phyloP scores from a whole-genome alignment of 2,797 vertebrate species.

The Cuculus canorus region DNA sequence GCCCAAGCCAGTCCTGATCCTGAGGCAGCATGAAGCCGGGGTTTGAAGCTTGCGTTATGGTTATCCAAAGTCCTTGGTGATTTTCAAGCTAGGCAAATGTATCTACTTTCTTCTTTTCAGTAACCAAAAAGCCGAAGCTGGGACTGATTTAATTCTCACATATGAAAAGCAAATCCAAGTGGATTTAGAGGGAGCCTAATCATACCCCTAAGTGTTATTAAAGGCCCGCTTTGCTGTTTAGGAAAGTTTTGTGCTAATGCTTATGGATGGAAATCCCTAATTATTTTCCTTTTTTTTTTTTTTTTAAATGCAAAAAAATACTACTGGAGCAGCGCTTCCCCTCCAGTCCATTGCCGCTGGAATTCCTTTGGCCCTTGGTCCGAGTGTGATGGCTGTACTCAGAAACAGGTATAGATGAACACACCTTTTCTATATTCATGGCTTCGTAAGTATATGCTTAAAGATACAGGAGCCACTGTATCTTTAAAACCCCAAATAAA shows the following conservation, averaged over 20 bases:
- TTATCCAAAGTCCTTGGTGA: not conserved
- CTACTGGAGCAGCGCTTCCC: not conserved
- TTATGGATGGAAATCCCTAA: not conserved
- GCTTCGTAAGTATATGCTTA: not conserved
- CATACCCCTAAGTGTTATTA: not conserved
- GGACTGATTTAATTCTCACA: not conserved
- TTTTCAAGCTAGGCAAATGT: not conserved
- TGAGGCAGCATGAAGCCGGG: not conserved
- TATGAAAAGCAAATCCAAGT: not conserved
- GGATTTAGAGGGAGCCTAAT: not conserved
- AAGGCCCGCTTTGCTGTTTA: not conserved
- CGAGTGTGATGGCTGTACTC: constrained; percentile 88
- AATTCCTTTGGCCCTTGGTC: constrained; percentile 87
- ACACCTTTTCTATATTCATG: not conserved
- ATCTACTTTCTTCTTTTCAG: not conserved
- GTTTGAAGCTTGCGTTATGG: not conserved
- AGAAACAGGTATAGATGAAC: constrained; percentile 82
- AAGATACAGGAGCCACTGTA: not conserved
- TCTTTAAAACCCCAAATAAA: not conserved
- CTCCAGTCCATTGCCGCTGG: constrained; percentile 85
- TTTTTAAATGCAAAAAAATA: not conserved
- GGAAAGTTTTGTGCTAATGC: not conserved
- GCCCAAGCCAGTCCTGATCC: too few relatives aligned
- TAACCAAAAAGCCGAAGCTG: not conserved
- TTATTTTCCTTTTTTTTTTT: not conserved